phyloP scores from a whole-genome alignment of 2,888 invertebrate species.

The Biston stratarius region DNA sequence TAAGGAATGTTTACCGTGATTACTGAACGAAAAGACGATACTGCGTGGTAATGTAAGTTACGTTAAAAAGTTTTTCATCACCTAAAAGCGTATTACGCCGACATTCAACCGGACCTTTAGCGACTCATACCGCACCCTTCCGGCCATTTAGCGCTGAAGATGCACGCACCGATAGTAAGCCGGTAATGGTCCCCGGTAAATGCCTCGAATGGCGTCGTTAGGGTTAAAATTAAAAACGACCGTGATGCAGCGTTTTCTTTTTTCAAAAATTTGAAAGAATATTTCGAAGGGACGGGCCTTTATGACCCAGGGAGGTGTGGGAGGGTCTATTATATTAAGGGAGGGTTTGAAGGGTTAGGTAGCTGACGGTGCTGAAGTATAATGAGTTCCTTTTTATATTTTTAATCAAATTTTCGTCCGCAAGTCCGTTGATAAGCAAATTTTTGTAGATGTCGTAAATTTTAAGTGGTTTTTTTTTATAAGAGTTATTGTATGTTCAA shows the following conservation, averaged over 20 bases:
- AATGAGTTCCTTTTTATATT: slow-evolving; percentile 80
- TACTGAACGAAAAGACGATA: no score
- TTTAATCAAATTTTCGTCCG: slow-evolving; percentile 66
- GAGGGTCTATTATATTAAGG: slow-evolving; percentile 78
- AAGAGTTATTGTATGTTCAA: background rate
- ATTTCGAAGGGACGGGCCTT: slow-evolving; percentile 76
- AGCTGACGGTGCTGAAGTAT: slow-evolving; percentile 71
- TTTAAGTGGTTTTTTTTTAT: background rate
- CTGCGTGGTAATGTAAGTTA: no score
- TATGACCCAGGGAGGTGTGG: slow-evolving; percentile 69
- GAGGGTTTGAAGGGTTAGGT: slow-evolving; percentile 66
- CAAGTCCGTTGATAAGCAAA: slow-evolving; percentile 52
- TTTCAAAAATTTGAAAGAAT: slow-evolving; percentile 80
- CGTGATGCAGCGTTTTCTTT: slow-evolving; percentile 84
- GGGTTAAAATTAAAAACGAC: slow-evolving; percentile 83
- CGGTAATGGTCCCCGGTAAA: slow-evolving; percentile 76
- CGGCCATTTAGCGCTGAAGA: slow-evolving; percentile 75
- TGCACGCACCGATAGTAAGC: slow-evolving; percentile 74
- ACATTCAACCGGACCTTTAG: background rate
- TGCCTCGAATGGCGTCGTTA: slow-evolving; percentile 82
- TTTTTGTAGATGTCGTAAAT: slow-evolving; percentile 36
- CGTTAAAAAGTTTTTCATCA: background rate
- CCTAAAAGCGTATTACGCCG: slow-evolving; percentile 10
- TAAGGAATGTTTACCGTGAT: no score
- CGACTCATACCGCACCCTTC: slow-evolving; percentile 52